Percentiles rank a stretch among this genome's conserved stretches.
phyloP scores from a whole-genome alignment of 2,888 invertebrate genomes.

The Pandemis heparana region DNA sequence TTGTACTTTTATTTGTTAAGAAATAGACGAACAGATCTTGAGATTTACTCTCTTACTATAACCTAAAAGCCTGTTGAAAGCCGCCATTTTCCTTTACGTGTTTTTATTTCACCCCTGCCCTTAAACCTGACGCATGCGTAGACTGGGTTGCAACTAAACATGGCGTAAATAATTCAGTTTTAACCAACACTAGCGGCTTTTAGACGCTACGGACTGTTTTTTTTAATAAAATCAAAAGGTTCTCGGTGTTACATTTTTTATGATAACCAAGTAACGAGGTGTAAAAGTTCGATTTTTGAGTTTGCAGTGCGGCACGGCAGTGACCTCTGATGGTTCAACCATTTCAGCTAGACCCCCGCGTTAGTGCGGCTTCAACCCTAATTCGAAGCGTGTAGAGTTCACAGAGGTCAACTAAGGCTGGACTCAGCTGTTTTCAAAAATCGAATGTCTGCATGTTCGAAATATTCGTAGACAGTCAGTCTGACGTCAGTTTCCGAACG shows the following conservation, averaged over 20 bases:
- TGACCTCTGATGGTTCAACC: conserved; percentile 41
- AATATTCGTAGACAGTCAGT: conserved; percentile 63
- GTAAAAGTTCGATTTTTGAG: conserved; percentile 38
- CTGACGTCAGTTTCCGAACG: conserved; percentile 67
- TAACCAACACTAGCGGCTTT: not conserved
- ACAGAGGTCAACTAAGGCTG: conserved; percentile 57
- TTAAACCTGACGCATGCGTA: conserved; percentile 73
- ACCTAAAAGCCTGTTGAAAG: conserved; percentile 31
- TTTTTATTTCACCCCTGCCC: conserved; percentile 68
- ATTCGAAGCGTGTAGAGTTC: conserved; percentile 21
- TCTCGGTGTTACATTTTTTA: not conserved
- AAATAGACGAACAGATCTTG: conserved; percentile 31
- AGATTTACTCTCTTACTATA: conserved; percentile 29
- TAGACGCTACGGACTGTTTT: not conserved
- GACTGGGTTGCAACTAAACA: conserved; percentile 53
- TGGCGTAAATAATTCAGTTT: conserved; percentile 59
- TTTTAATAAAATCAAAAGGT: conserved; percentile 9
- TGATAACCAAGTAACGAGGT: not conserved
- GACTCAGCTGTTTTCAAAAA: conserved; percentile 79
- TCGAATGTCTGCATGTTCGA: conserved; percentile 65
- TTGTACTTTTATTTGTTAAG: conserved; percentile 44
- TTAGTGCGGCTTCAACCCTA: conserved; percentile 24
- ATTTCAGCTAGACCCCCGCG: conserved; percentile 29
- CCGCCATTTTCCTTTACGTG: conserved; percentile 46
- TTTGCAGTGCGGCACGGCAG: conserved; percentile 40